Evolutionary conservation across 2,797 vertebrate genomes (phyloP), one percentile per base, ranked within the genome.

Genomic region (Platyrinchus mystaceus): DNA sequence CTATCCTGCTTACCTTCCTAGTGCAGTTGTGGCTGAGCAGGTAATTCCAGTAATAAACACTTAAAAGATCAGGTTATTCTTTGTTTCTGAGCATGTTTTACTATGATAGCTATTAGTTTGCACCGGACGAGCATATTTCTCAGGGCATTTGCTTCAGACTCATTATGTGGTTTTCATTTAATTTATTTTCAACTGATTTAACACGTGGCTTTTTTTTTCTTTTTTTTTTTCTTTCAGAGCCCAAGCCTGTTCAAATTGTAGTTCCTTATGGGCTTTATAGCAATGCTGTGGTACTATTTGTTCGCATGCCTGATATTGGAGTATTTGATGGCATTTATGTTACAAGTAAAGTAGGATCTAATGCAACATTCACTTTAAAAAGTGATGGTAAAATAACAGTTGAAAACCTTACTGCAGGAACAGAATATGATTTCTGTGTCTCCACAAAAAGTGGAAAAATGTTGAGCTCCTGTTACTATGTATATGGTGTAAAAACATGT

Each of bases 401-500:
- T 49, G 91, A 76, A 73, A 96, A 97, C 79, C 98, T 99, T 87
- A 98, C 83, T 71, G 97, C 98, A 27, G 99, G 98, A 86, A 98
- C 95, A 64, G 96, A 98, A 90, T 98, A 98, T 88, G 94, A 98
- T 87, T 97, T 99, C 68, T 90, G 49, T 10, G 82, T 99, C 78
- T 97, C 92, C 77, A 98, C 98, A 92, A 98, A 97, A 87, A 99
- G 98, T 90, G 89, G 92, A 56, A 93, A 96, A 49, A 97, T 96
- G 95, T 94, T 96, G 64, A 99, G 98, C 88, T 97, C 97, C 12
- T 92, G 90, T 24, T 98, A 97, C 94, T 60, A 34, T 78, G 66
- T 98, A 52, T 87, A 77, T 46, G 89, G 94, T 64, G 71, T 99
- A 86, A 98, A 97, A 98, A 99, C 98, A 75, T 98, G 98, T 99